Evolutionary conservation across 2,797 vertebrate species (phyloP).

Genomic region (Ctenochaetus hawaiiensis): DNA sequence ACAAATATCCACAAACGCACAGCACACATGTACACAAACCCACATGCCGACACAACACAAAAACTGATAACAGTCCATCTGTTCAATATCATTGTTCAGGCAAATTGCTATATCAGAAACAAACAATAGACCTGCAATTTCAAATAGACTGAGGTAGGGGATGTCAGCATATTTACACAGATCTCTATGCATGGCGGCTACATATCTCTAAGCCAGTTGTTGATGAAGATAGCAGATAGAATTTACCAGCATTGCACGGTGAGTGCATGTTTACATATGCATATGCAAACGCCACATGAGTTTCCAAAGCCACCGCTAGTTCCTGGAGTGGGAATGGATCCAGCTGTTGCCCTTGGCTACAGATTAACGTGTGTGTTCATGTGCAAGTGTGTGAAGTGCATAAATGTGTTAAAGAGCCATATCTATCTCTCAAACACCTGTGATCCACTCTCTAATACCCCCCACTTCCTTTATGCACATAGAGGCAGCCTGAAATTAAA

Average conservation of each 20-base stretch:
- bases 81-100: slow-evolving; percentile 35
- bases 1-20: slow-evolving; percentile 19
- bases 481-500: slow-evolving; percentile 23
- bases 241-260: slow-evolving; percentile 33
- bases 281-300: slow-evolving; percentile 53
- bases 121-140: slow-evolving; percentile 58
- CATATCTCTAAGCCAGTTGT: slow-evolving; percentile 30
- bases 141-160: slow-evolving; percentile 16
- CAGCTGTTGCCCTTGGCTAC: slow-evolving; percentile 65
- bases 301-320: slow-evolving; percentile 43
- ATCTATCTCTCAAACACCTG: slow-evolving; percentile 60
- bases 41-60: background rate
- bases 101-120: slow-evolving; percentile 56
- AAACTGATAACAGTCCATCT: slow-evolving; percentile 11
- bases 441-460: slow-evolving; percentile 45
- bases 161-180: slow-evolving; percentile 47
- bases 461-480: slow-evolving; percentile 22
- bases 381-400: slow-evolving; percentile 38
- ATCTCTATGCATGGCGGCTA: background rate
- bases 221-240: slow-evolving; percentile 47
- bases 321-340: slow-evolving; percentile 45
- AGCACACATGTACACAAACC: background rate
- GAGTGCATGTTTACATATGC: slow-evolving; percentile 58
- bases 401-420: slow-evolving; percentile 48
- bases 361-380: slow-evolving; percentile 52